phyloP scores from a whole-genome alignment of 92 coral and sea anemone genomes.

The Porites lobata region DNA sequence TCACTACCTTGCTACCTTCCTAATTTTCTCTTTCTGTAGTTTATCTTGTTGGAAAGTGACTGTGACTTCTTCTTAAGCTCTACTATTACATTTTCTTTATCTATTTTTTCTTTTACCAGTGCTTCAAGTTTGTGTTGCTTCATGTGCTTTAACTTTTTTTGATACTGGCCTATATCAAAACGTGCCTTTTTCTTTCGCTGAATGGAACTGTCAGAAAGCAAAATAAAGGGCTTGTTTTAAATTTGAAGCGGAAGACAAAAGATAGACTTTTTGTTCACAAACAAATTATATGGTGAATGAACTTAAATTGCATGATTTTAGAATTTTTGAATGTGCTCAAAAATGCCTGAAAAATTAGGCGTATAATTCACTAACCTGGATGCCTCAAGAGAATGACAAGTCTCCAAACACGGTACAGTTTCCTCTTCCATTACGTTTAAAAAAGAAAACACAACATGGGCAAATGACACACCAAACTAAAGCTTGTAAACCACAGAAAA shows the following conservation, averaged over 20 bases:
- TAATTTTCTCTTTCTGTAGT: conserved; percentile 11
- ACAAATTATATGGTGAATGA: conserved; percentile 1
- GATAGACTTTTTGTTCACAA: conserved; percentile 14
- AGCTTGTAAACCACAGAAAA: not conserved
- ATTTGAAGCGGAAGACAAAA: conserved; percentile 8
- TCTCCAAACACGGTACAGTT: not conserved
- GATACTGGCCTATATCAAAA: conserved; percentile 30
- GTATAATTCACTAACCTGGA: conserved; percentile 16
- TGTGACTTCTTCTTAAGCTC: conserved; percentile 20
- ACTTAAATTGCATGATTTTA: conserved; percentile 9
- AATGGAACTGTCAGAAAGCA: conserved; percentile 24
- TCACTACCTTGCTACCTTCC: not conserved
- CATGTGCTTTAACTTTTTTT: conserved; percentile 17
- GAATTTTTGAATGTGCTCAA: conserved; percentile 17
- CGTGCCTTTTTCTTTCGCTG: conserved; percentile 13
- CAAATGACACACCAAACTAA: conserved; percentile 9
- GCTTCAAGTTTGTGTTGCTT: conserved; percentile 3
- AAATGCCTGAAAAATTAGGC: conserved; percentile 10
- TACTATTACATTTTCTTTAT: conserved; percentile 17
- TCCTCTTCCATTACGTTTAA: not conserved
- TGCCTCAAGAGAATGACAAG: not conserved
- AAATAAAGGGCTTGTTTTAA: conserved; percentile 30
- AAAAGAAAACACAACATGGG: not conserved
- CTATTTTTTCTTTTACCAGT: not conserved
- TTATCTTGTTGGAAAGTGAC: conserved; percentile 20